Evolutionary conservation across 1,140 invertebrate species (phyloP).

Genomic region (Megalonaias nervosa): DNA sequence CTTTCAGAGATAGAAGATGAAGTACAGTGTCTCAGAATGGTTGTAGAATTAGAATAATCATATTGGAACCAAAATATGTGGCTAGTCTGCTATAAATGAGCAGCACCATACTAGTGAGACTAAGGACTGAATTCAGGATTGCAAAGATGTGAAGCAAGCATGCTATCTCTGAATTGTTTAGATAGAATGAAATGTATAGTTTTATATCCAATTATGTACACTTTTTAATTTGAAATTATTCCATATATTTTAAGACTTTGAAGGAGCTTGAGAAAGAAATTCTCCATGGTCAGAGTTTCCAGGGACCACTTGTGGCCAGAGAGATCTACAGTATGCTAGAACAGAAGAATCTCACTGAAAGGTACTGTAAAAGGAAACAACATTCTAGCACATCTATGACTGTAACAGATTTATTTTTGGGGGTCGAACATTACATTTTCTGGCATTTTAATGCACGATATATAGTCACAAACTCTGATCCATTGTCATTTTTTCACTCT

Average conservation of each 20-base stretch:
- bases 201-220: neutral
- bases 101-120: no score
- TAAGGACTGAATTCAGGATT: no score
- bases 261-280: slow-evolving; percentile 93
- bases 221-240: neutral
- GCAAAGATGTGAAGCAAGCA: no score
- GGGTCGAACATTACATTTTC: neutral
- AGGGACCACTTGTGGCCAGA: slow-evolving; percentile 96
- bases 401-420: no score
- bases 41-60: no score
- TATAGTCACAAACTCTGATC: neutral
- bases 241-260: slow-evolving; percentile 78
- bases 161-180: neutral
- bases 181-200: neutral
- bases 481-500: neutral
- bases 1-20: no score
- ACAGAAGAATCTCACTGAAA: slow-evolving; percentile 82
- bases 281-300: slow-evolving; percentile 98
- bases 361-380: slow-evolving; percentile 17
- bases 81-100: no score
- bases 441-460: neutral
- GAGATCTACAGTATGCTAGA: slow-evolving; percentile 85
- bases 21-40: no score
- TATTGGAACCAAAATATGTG: no score
- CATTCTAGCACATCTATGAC: no score